Evolutionary conservation across 2,113 vertebrate species (phyloP).

Genomic region (Tachysurus vachellii): DNA sequence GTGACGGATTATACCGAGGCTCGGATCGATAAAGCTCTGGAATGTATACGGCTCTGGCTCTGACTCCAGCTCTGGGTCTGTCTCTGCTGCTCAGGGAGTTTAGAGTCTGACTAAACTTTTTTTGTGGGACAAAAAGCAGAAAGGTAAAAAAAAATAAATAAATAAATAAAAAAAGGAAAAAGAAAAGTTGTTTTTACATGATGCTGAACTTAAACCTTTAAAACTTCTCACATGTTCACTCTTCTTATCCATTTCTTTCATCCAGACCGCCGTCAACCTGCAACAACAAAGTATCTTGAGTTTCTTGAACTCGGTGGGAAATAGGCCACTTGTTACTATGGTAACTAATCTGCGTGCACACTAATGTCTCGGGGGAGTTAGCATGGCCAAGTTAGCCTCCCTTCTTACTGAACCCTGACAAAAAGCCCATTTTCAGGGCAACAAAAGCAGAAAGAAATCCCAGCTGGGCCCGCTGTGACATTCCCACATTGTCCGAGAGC

Average conservation of each 20-base stretch:
- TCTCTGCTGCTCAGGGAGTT: constrained; percentile 49
- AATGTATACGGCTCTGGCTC: constrained; percentile 59
- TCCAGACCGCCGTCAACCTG: not conserved
- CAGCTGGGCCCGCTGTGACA: constrained; percentile 66
- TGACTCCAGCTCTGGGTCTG: constrained; percentile 45
- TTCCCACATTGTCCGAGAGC: constrained; percentile 70
- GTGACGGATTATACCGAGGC: constrained; percentile 62
- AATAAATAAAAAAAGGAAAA: too few relatives aligned
- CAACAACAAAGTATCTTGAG: constrained; percentile 24
- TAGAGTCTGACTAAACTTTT: constrained; percentile 56
- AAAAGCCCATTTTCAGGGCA: constrained; percentile 76
- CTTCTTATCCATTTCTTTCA: too few relatives aligned
- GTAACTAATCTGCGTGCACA: constrained; percentile 78
- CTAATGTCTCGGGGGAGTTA: constrained; percentile 74
- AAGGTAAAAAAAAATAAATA: constrained; percentile 36
- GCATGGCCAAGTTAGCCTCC: constrained; percentile 68
- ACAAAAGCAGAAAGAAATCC: constrained; percentile 79
- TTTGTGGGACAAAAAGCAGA: constrained; percentile 57
- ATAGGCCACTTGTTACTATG: constrained; percentile 71
- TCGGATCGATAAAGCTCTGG: constrained; percentile 67
- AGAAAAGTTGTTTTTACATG: not conserved
- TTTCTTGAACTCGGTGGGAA: constrained; percentile 53
- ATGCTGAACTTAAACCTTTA: not conserved
- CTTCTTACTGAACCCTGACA: constrained; percentile 73
- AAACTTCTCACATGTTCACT: constrained; percentile 35